Conservation (phyloP, 2,888 invertebrate species). For the Rhimphoctona megacephalus region DNA sequence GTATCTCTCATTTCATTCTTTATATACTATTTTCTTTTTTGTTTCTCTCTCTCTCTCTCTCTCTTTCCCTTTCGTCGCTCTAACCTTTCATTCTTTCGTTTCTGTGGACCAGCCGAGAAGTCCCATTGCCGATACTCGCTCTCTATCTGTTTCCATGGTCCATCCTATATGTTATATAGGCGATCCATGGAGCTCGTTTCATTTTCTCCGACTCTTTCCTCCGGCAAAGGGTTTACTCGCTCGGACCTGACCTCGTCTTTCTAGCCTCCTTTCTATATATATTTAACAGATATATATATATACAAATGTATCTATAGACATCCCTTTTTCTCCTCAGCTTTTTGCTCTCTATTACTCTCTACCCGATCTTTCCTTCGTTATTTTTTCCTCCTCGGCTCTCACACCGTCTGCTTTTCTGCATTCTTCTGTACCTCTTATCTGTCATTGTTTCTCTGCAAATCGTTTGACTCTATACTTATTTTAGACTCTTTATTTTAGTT, state of each 20-base stretch:
- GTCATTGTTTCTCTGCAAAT: conserved; percentile 43
- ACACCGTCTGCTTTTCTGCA: conserved; percentile 37
- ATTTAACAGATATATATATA: not conserved
- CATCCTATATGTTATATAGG: conserved; percentile 3
- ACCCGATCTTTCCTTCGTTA: conserved; percentile 33
- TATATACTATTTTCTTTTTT: conserved; percentile 42
- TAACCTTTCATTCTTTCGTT: conserved; percentile 51
- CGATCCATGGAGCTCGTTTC: conserved; percentile 18
- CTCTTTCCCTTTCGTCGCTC: conserved; percentile 26
- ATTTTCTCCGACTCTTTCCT: conserved; percentile 34
- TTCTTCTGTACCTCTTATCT: conserved; percentile 47
- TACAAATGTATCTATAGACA: not conserved
- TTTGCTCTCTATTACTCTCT: conserved; percentile 43
- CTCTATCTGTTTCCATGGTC: conserved; percentile 6
- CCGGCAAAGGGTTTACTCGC: conserved; percentile 23
- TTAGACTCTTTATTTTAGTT: not conserved
- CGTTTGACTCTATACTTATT: conserved; percentile 24
- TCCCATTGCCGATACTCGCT: conserved; percentile 43
- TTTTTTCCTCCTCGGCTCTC: conserved; percentile 34
- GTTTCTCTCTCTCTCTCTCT: not conserved
- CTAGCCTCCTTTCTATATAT: not conserved
- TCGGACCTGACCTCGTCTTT: conserved; percentile 56
- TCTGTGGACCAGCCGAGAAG: conserved; percentile 48
- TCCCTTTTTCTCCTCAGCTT: conserved; percentile 23
- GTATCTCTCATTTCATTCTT: conserved; percentile 64